Evolutionary conservation across 2,888 invertebrate genomes (phyloP), one percentile per base, ranked within the genome.

Genomic region (Andrena haemorrhoa): DNA sequence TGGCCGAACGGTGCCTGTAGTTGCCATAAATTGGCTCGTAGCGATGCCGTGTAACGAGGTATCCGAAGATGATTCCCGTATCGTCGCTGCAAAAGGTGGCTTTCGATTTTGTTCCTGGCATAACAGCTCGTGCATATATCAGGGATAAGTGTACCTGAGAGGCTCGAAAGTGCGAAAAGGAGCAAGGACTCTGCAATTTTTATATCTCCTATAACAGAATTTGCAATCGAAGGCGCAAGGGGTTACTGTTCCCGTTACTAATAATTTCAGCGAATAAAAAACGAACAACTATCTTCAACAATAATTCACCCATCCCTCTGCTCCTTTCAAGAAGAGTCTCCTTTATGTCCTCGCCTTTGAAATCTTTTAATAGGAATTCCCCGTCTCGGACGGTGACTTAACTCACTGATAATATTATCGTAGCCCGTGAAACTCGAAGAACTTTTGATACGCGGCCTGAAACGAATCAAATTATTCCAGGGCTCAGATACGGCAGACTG

Each of bases 361-460:
- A 86, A 88, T 88, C 89, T 84, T 84, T 85, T 88, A 89, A 88
- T 85, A 82, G 85, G 75, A 79, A 89, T 89, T 85, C 79, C 79
- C 79, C 49, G 76, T 69, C 61, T 70, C 74, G 77, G 61, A 47
- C 79, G 84, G 72, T 83, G 81, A 85, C 88, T 88, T 85, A 84
- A 83, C 83, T 79, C 75, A 53, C 79, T 83, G 84, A 88, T 84
- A 87, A 87, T 88, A 82, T 87, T 87, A 87, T 87, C 86, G 78
- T 80, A 86, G 76, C 70, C 56, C 47, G 60, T 60, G 80, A 71
- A 80, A 69, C 79, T 75, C 72, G 49, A 71, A 72, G 69, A 76
- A 80, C 74, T 82, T 88, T 86, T 86, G 74, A 77, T 88, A 82
- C 71, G 78, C 61, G 72, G 73, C 61, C n/a, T 70, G 71, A 74